Percentiles rank a stretch among this genome's conserved stretches.
These are phyloP conservation scores for Deilephila elpenor DNA, from an alignment of 2,888 invertebrate species.

Conservation along the genomic window DNA sequence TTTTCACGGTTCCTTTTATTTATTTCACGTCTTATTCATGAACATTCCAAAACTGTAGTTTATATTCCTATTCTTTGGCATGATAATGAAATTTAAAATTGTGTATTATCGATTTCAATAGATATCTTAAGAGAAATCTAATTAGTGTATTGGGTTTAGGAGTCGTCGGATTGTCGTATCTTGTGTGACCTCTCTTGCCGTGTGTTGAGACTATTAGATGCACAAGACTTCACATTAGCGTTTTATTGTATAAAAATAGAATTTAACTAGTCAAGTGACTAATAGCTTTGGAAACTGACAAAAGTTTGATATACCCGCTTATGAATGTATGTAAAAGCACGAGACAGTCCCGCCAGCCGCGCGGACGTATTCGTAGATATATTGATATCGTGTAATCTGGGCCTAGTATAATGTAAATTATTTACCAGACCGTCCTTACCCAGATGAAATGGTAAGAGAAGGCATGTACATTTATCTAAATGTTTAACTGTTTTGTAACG, in stretches of 20 bases:
- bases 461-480: slow-evolving; percentile 76
- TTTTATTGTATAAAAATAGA: slow-evolving; percentile 59
- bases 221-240: slow-evolving; percentile 68
- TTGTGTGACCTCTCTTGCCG: slow-evolving; percentile 59
- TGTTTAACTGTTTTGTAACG: slow-evolving; percentile 82
- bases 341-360: slow-evolving; percentile 4
- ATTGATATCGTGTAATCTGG: slow-evolving; percentile 63
- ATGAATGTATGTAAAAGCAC: slow-evolving; percentile 4
- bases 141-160: neutral
- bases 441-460: slow-evolving; percentile 77
- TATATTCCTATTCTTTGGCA: slow-evolving; percentile 1
- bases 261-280: slow-evolving; percentile 70
- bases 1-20: neutral
- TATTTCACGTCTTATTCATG: neutral
- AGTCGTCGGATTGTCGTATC: slow-evolving; percentile 1
- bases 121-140: neutral
- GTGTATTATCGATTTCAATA: slow-evolving; percentile 9
- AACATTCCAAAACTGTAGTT: slow-evolving; percentile 17
- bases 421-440: slow-evolving; percentile 82
- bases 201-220: slow-evolving; percentile 63
- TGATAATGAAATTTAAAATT: slow-evolving; percentile 7
- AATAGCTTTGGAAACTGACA: slow-evolving; percentile 55
- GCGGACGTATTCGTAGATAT: slow-evolving; percentile 33
- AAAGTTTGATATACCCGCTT: slow-evolving; percentile 24
- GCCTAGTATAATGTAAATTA: slow-evolving; percentile 82